These are phyloP conservation scores for Macroteleia sp. DNA, from an alignment of 2,888 invertebrate species.

Conservation along the genomic window DNA sequence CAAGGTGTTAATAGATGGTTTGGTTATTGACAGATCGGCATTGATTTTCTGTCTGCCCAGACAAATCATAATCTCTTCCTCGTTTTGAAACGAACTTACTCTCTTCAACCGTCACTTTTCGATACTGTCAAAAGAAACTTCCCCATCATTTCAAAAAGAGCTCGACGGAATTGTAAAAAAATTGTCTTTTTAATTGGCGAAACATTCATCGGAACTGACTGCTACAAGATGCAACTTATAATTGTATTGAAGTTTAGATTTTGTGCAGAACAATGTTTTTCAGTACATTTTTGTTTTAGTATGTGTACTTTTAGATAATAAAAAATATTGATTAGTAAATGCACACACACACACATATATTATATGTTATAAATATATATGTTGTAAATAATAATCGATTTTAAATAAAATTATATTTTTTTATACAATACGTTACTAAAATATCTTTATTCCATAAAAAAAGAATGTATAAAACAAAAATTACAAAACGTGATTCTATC, in stretches of 20 bases:
- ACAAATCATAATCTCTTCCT: conserved; percentile 66
- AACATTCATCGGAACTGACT: conserved; percentile 39
- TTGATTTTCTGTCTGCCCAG: conserved; percentile 65
- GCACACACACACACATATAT: too few relatives aligned
- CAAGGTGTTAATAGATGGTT: conserved; percentile 63
- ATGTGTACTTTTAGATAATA: too few relatives aligned
- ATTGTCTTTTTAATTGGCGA: conserved; percentile 50
- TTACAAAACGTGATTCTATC: too few relatives aligned
- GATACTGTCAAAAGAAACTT: conserved; percentile 60
- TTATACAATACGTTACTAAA: too few relatives aligned
- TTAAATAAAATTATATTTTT: too few relatives aligned
- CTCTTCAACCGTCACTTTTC: conserved; percentile 49
- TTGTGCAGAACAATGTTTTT: background rate
- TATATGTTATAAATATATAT: too few relatives aligned
- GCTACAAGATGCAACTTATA: conserved; percentile 14
- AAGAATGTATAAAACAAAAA: too few relatives aligned
- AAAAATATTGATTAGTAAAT: too few relatives aligned
- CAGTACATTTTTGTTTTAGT: too few relatives aligned
- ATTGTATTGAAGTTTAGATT: background rate
- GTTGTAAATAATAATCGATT: too few relatives aligned
- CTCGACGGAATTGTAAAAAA: conserved; percentile 1
- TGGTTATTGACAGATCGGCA: conserved; percentile 66
- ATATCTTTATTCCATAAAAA: too few relatives aligned
- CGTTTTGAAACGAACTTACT: conserved; percentile 49
- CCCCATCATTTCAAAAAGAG: conserved; percentile 30